Evolutionary conservation across 2,113 vertebrate species (phyloP).

Genomic region (Thamnaconus septentrionalis): DNA sequence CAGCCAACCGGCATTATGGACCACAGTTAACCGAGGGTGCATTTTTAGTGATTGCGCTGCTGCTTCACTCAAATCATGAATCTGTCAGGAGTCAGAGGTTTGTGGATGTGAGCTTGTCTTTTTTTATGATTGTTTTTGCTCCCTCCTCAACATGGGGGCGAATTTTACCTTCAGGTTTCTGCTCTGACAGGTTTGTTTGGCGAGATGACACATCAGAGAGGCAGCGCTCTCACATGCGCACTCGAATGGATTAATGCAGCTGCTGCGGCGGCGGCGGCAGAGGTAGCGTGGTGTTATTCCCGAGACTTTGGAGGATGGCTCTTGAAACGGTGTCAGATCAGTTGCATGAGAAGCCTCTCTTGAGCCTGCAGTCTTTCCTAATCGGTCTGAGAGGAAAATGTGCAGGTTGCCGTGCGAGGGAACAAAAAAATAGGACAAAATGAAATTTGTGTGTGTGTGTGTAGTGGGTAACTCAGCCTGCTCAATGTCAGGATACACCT

Average conservation of each 20-base stretch:
- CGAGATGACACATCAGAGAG: background rate
- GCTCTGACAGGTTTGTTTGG: no score
- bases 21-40: conserved; percentile 7
- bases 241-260: background rate
- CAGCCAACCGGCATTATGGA: no score
- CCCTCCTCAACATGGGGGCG: no score
- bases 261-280: conserved; percentile 3
- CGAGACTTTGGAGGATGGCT: conserved; percentile 21
- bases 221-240: conserved; percentile 18
- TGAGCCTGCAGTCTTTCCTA: conserved; percentile 39
- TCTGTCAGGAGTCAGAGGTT: conserved; percentile 1
- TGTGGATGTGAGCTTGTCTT: background rate
- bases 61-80: conserved; percentile 12
- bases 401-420: background rate
- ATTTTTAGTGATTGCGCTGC: conserved; percentile 1
- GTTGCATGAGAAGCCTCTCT: conserved; percentile 38
- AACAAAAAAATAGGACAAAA: no score
- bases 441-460: conserved; percentile 22
- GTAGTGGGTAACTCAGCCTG: background rate
- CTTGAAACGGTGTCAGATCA: background rate
- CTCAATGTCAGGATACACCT: no score
- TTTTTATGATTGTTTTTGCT: background rate
- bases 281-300: conserved; percentile 3
- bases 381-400: conserved; percentile 35
- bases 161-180: no score